Conservation (phyloP, 2,888 invertebrate genomes). For the Proisotoma minuta region DNA sequence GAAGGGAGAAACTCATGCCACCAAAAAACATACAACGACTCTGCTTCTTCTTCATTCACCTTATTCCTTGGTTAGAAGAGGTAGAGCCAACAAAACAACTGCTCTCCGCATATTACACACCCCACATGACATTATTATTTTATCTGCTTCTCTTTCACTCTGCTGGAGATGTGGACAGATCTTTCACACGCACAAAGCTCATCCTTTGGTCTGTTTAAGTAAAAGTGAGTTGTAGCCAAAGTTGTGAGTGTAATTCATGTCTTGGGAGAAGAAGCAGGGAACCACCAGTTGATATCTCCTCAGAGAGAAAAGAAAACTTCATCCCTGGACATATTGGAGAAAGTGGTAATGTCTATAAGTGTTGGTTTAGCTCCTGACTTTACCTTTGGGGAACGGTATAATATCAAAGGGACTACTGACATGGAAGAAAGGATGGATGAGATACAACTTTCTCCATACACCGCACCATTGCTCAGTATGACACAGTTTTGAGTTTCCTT, state of each 20-base stretch:
- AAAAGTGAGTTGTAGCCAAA: not conserved
- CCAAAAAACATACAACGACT: no score
- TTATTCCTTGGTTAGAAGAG: no score
- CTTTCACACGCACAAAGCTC: not conserved
- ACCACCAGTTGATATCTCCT: constrained; percentile 41
- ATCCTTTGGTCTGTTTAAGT: not conserved
- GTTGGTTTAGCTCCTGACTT: not conserved
- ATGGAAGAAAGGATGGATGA: not conserved
- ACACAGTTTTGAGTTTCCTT: constrained; percentile 4
- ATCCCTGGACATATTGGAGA: constrained; percentile 15
- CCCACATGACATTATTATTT: no score
- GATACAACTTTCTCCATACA: constrained; percentile 2
- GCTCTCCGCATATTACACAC: no score
- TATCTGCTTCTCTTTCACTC: not conserved
- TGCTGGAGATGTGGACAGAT: not conserved
- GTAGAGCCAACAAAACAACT: no score
- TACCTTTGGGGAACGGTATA: not conserved
- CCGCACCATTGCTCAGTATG: not conserved
- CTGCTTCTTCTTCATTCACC: no score
- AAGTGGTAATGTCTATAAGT: constrained; percentile 1
- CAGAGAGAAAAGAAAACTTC: constrained; percentile 18
- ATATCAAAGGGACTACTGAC: constrained; percentile 2
- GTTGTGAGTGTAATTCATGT: constrained; percentile 24
- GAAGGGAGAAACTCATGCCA: no score
- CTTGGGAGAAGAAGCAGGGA: constrained; percentile 23